Evolutionary conservation across 2,113 vertebrate species (phyloP), one percentile per base, ranked within the genome.

Genomic region (Leptobrachium leishanense): DNA sequence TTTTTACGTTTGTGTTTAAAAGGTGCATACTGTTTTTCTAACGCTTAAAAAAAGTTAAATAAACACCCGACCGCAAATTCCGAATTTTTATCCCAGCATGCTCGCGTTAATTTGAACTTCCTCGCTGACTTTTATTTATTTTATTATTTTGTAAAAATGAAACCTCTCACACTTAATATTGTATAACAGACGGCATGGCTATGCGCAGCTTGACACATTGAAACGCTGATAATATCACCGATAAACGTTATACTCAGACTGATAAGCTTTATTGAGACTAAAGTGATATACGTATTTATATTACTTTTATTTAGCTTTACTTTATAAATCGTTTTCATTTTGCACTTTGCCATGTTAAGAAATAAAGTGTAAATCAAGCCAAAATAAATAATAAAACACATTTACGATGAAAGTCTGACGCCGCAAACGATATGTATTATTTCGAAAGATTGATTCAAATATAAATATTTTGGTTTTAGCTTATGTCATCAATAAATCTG

Each of bases 401-500:
- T 31, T 31, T 31, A 31, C 20, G 20, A 31, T 31, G 20, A 31
- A 31, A 31, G 20, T 31, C 20, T 31, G 20, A 31, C 20, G 20
- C 20, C 20, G 20, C 20, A 31, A 31, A 31, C 20, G 20, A 31
- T 31, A 31, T 31, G 20, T 50, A 59, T 44, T 43, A 77, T 66
- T 67, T 68, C 15, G 12, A 13, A 54, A 42, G 5, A 5, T 59
- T 44, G 20, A 70, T 59, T 70, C 10, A 31, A 69, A 69, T 40
- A 57, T 77, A 59, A 77, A 77, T 77, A 69, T 70, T 69, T 77
- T 40, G 66, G n/a, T 76, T 62, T 40, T 15, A 39, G 67, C 54
- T 69, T 76, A 76, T 70, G 67, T 77, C 75, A 59, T 40, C 44
- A 43, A 77, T 54, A 68, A 53, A 65, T 9, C 41, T 77, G 39